phyloP scores from a whole-genome alignment of 2,797 vertebrate genomes.

The Onychomys torridus region DNA sequence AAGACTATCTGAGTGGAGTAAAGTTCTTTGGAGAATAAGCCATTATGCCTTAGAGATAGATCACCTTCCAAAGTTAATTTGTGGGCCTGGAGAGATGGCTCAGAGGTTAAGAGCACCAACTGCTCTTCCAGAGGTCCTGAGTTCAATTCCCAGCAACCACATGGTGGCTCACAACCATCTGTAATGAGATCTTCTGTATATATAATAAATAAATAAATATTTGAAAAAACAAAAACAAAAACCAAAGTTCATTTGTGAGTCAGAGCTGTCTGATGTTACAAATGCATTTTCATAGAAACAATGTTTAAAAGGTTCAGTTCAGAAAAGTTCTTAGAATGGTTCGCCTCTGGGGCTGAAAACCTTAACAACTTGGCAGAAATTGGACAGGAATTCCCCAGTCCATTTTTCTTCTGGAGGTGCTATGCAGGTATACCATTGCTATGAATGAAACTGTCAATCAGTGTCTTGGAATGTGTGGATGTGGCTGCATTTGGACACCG shows the following conservation, averaged over 20 bases:
- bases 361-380: background rate
- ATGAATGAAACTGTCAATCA: background rate
- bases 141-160: too few species aligned
- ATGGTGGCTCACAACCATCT: too few species aligned
- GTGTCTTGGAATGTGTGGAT: background rate
- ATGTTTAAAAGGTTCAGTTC: background rate
- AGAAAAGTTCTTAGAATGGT: background rate
- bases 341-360: background rate
- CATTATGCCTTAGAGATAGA: background rate
- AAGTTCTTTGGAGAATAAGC: background rate
- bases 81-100: too few species aligned
- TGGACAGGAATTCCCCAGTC: background rate
- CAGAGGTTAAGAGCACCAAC: too few species aligned
- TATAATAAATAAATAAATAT: too few species aligned
- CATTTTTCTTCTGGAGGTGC: background rate
- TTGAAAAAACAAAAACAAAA: too few species aligned
- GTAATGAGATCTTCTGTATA: too few species aligned
- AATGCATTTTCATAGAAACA: constrained; percentile 4
- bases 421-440: background rate
- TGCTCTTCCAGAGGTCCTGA: too few species aligned
- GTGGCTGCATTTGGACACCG: background rate
- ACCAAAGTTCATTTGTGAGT: constrained; percentile 24
- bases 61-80: too few species aligned
- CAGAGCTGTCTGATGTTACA: background rate
- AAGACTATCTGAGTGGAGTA: background rate